phyloP scores from a whole-genome alignment of 2,888 invertebrate species.

The Drosophila lacicola region DNA sequence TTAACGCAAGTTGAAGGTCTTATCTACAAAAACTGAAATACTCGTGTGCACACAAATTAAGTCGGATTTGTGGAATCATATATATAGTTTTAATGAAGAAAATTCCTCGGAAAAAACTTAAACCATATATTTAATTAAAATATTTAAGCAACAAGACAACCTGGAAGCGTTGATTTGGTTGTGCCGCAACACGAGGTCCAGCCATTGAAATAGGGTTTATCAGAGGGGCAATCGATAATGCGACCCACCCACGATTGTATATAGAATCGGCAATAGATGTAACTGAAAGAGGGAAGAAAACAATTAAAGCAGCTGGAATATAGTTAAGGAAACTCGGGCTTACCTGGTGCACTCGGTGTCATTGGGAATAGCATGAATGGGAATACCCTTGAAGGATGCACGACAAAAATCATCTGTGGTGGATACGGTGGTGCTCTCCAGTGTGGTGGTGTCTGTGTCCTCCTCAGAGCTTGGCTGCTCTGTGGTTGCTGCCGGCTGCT shows the following conservation, averaged over 20 bases:
- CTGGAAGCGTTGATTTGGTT: slow-evolving; percentile 5
- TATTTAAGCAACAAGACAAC: slow-evolving; percentile 13
- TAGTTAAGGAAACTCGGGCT: neutral
- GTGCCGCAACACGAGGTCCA: slow-evolving; percentile 6
- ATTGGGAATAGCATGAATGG: slow-evolving; percentile 23
- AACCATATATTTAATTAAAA: neutral
- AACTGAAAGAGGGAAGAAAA: slow-evolving; percentile 14
- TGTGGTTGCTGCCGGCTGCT: neutral
- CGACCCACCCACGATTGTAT: slow-evolving; percentile 2
- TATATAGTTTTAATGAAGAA: neutral
- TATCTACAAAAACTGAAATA: slow-evolving; percentile 1
- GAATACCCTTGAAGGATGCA: neutral
- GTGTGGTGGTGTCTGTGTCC: neutral
- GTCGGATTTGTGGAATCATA: neutral
- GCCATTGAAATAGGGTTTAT: slow-evolving; percentile 32
- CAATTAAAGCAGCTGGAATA: no score
- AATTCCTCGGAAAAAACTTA: neutral
- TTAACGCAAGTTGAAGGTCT: neutral
- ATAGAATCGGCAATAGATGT: slow-evolving; percentile 9
- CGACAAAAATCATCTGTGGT: slow-evolving; percentile 10
- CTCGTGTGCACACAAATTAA: neutral
- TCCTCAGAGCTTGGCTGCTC: neutral
- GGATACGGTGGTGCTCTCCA: neutral
- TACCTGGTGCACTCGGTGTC: slow-evolving; percentile 39
- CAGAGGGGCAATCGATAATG: slow-evolving; percentile 14